A percentile compares a stretch with the other conserved stretches of the same genome.
Conservation (phyloP, 1,140 invertebrate species). For the Chrysopa pallens region DNA sequence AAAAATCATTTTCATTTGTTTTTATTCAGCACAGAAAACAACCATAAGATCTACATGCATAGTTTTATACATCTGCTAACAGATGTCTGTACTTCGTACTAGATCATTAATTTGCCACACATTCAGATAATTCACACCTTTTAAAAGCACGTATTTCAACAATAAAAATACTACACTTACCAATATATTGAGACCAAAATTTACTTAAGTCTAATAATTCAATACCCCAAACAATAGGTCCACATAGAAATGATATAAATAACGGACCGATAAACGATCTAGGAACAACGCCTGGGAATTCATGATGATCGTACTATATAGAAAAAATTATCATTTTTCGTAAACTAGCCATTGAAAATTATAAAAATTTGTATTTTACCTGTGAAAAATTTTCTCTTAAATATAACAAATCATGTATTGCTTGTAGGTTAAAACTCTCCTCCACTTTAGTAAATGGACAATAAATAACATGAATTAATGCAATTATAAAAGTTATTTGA, state of each 20-base stretch:
- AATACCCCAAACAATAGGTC: slow-evolving; percentile 52
- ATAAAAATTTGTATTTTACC: slow-evolving; percentile 32
- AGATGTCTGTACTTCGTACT: no score
- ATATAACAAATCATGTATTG: slow-evolving; percentile 92
- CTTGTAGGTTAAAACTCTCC: slow-evolving; percentile 98
- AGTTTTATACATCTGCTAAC: no score
- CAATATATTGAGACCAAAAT: slow-evolving; percentile 79
- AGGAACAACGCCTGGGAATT: slow-evolving; percentile 97
- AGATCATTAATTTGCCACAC: no score
- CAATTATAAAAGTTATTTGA: slow-evolving; percentile 27
- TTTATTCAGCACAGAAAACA: no score
- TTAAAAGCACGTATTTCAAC: slow-evolving; percentile 3
- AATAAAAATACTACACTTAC: slow-evolving; percentile 34
- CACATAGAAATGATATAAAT: slow-evolving; percentile 59
- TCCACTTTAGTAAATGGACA: slow-evolving; percentile 99
- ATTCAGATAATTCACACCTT: neutral
- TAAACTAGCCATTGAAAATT: slow-evolving; percentile 1
- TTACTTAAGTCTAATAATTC: slow-evolving; percentile 59
- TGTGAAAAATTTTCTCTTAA: slow-evolving; percentile 63
- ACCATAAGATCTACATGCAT: no score
- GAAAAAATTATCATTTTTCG: slow-evolving; percentile 10
- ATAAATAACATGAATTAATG: slow-evolving; percentile 59
- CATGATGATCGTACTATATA: slow-evolving; percentile 90
- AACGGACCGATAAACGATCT: slow-evolving; percentile 89
- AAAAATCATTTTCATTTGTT: no score